Evolutionary conservation across 2,888 invertebrate species (phyloP).

Genomic region (Callosobruchus maculatus): DNA sequence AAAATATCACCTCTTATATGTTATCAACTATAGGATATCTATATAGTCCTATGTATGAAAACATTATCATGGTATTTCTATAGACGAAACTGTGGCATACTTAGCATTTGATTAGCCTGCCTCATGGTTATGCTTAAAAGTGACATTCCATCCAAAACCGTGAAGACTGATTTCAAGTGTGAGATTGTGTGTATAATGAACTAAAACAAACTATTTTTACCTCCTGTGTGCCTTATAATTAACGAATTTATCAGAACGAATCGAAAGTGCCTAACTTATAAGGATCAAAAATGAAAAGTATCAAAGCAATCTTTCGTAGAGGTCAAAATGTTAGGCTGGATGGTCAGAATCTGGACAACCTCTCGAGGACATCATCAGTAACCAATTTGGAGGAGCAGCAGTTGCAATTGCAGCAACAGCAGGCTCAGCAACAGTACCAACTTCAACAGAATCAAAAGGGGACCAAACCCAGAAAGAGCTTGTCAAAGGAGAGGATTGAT

Average conservation of each 20-base stretch:
- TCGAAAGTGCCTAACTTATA: background rate
- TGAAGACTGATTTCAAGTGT: background rate
- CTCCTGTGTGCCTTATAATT: constrained; percentile 1
- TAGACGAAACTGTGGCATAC: too few relatives aligned
- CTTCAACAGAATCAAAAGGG: constrained; percentile 54
- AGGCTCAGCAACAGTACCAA: constrained; percentile 40
- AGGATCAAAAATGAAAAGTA: constrained; percentile 74
- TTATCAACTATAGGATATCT: too few relatives aligned
- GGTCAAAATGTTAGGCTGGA: constrained; percentile 60
- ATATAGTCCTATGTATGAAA: too few relatives aligned
- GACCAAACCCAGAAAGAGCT: constrained; percentile 48
- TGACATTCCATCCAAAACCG: background rate
- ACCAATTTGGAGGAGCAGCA: constrained; percentile 64
- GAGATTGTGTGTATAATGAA: background rate
- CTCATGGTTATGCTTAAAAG: background rate
- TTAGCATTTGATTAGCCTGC: too few relatives aligned
- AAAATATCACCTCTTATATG: too few relatives aligned
- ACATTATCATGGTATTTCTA: too few relatives aligned
- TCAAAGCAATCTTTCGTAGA: constrained; percentile 89
- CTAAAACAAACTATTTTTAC: background rate
- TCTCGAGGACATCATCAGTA: constrained; percentile 62
- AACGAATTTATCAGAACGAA: background rate
- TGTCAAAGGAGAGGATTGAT: constrained; percentile 42
- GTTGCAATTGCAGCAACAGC: constrained; percentile 39
- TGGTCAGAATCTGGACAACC: constrained; percentile 37